Conservation (phyloP, 2,888 invertebrate genomes). For the Parasteatoda lunata region DNA sequence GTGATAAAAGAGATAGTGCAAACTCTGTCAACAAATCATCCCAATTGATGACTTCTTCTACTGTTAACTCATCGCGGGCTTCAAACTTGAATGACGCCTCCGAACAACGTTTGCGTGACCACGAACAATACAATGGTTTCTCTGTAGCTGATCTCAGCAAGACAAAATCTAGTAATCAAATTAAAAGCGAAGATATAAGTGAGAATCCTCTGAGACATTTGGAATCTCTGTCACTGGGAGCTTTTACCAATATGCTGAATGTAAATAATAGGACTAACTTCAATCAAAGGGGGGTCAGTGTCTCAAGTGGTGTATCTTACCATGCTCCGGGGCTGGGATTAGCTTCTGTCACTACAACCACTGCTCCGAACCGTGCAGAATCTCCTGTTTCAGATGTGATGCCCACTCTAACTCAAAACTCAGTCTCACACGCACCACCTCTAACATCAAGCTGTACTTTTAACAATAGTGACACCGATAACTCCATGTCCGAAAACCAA, state of each 20-base stretch:
- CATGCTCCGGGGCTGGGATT: conserved; percentile 75
- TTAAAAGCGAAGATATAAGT: conserved; percentile 76
- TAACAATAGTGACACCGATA: conserved; percentile 78
- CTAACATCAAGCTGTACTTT: conserved; percentile 29
- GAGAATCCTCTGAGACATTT: conserved; percentile 84
- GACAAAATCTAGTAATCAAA: conserved; percentile 7
- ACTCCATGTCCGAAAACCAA: conserved; percentile 70
- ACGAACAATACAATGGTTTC: conserved; percentile 53
- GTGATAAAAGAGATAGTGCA: conserved; percentile 70
- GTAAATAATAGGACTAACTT: conserved; percentile 35
- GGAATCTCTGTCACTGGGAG: conserved; percentile 85
- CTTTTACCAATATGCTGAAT: conserved; percentile 68
- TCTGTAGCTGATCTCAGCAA: conserved; percentile 30
- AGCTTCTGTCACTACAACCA: conserved; percentile 74
- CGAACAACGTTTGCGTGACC: conserved; percentile 8
- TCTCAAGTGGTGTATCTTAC: conserved; percentile 69
- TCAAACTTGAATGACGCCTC: conserved; percentile 1
- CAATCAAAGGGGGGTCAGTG: conserved; percentile 15
- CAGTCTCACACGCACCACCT: conserved; percentile 41
- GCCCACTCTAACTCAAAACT: conserved; percentile 77
- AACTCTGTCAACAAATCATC: conserved; percentile 16
- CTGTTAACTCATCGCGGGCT: not conserved
- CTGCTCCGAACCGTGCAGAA: conserved; percentile 77
- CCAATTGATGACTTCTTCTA: conserved; percentile 9
- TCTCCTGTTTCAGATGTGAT: conserved; percentile 72